phyloP scores from a whole-genome alignment of 2,797 vertebrate species.

The Rhabdomys pumilio region DNA sequence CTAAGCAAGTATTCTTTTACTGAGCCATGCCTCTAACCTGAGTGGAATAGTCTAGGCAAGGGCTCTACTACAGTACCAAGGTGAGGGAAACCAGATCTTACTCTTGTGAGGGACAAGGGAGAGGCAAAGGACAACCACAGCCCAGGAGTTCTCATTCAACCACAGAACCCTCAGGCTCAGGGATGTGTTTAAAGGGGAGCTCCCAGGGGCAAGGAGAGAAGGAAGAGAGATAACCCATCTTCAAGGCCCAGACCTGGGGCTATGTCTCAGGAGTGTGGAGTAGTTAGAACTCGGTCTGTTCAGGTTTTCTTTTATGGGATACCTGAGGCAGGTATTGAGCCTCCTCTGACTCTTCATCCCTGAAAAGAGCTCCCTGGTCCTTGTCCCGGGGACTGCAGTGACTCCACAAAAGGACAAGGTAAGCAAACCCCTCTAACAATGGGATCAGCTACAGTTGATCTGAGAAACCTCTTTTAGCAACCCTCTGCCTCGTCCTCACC shows the following conservation, averaged over 20 bases:
- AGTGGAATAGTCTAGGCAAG: neutral
- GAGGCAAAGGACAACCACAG: neutral
- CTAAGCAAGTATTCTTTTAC: neutral
- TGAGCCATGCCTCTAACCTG: neutral
- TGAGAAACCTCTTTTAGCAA: fast-evolving
- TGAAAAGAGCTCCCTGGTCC: neutral
- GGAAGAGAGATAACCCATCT: too few relatives aligned
- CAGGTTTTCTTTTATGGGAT: neutral
- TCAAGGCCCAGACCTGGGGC: neutral
- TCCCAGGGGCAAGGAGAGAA: neutral
- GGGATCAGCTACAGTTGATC: neutral
- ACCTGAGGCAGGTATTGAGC: too few relatives aligned
- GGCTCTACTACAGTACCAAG: neutral
- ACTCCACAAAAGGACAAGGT: neutral
- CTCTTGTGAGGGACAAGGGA: too few relatives aligned
- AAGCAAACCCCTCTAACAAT: neutral
- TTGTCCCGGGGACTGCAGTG: neutral
- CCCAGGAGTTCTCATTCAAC: neutral
- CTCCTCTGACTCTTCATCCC: neutral
- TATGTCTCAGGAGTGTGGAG: neutral
- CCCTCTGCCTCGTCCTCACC: too few relatives aligned
- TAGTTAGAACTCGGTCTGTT: neutral
- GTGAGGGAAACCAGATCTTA: neutral
- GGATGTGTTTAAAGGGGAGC: too few relatives aligned
- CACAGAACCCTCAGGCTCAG: neutral